phyloP scores from a whole-genome alignment of 2,888 invertebrate species.

The Lepidochrysops patricia region DNA sequence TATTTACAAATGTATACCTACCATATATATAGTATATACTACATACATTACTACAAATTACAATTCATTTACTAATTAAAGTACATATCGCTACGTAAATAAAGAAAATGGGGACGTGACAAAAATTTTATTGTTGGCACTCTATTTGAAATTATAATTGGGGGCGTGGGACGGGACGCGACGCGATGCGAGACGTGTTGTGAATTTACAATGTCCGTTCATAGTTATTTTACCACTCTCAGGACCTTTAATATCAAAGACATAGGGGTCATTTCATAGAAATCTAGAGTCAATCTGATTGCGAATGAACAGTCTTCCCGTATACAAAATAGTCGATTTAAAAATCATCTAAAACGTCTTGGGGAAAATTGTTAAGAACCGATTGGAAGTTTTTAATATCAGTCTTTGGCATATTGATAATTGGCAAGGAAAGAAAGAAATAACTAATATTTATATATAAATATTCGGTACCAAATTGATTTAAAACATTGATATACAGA shows the following conservation, averaged over 20 bases:
- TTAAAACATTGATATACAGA: too few relatives aligned
- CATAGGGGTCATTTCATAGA: too few relatives aligned
- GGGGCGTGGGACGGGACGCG: conserved; percentile 1
- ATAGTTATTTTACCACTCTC: too few relatives aligned
- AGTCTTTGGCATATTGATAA: too few relatives aligned
- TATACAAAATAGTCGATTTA: neutral
- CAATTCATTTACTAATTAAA: neutral
- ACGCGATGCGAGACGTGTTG: neutral
- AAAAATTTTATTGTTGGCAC: neutral
- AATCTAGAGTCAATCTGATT: too few relatives aligned
- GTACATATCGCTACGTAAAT: neutral
- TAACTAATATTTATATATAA: too few relatives aligned
- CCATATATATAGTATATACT: too few relatives aligned
- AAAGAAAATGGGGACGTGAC: conserved; percentile 1
- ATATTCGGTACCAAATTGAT: too few relatives aligned
- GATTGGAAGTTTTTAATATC: too few relatives aligned
- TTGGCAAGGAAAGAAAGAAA: too few relatives aligned
- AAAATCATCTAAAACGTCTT: neutral
- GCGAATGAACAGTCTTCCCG: neutral
- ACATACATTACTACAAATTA: neutral
- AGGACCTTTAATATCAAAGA: too few relatives aligned
- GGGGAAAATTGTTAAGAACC: neutral
- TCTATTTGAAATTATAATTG: conserved; percentile 3
- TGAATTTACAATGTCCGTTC: neutral
- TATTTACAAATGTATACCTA: too few relatives aligned